Conservation (phyloP, 2,797 vertebrate genomes). For the Buceros bicornis region DNA sequence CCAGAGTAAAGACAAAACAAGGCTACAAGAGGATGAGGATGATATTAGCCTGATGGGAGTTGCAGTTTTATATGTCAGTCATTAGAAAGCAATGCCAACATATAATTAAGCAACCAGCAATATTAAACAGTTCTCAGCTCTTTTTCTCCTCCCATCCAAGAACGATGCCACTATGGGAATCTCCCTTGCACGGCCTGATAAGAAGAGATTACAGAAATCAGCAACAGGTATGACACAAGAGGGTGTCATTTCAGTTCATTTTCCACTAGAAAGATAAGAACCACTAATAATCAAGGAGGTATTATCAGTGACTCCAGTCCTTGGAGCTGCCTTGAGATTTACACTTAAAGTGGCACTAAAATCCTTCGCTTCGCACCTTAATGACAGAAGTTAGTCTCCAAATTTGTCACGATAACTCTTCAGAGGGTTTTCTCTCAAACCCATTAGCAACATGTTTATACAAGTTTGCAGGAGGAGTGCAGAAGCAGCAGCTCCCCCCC, state of each 20-base stretch:
- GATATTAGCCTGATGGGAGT: not conserved
- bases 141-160: not conserved
- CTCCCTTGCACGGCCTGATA: not conserved
- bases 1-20: not conserved
- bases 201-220: slow-evolving; percentile 27
- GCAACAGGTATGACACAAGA: slow-evolving; percentile 18
- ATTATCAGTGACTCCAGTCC: not conserved
- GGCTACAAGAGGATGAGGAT: not conserved
- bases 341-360: slow-evolving; percentile 37
- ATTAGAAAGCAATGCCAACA: not conserved
- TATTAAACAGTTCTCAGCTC: not conserved
- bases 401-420: slow-evolving; percentile 42
- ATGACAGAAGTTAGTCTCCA: slow-evolving; percentile 55
- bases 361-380: slow-evolving; percentile 41
- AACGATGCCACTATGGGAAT: slow-evolving; percentile 2
- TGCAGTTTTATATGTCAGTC: not conserved
- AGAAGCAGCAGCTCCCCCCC: not conserved
- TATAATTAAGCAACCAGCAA: not conserved
- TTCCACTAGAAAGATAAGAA: slow-evolving; percentile 42
- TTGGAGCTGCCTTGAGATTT: slow-evolving; percentile 30
- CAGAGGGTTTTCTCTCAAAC: slow-evolving; percentile 24
- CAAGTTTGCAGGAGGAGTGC: slow-evolving; percentile 8
- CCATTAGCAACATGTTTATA: slow-evolving; percentile 17
- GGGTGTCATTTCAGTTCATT: slow-evolving; percentile 11
- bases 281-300: slow-evolving; percentile 16